A percentile compares a stretch with the other conserved stretches of the same genome.
Evolutionary conservation across 1,140 invertebrate genomes (phyloP).

Genomic region (Drosophila takahashii): DNA sequence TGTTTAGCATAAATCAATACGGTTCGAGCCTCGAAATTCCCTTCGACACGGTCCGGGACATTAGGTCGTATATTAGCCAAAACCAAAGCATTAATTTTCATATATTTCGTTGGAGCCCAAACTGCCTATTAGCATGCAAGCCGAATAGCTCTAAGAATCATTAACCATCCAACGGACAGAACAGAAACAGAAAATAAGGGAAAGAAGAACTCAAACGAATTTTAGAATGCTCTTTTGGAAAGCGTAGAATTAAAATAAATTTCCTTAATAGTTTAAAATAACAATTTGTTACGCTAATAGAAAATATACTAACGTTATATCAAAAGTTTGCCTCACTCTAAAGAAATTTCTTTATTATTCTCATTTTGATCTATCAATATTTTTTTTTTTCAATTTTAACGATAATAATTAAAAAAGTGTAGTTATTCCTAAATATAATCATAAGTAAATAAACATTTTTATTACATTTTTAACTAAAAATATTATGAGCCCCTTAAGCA

Average conservation of each 20-base stretch:
- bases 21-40: constrained; percentile 1
- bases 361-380: too few species aligned
- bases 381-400: too few species aligned
- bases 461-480: too few species aligned
- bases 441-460: too few species aligned
- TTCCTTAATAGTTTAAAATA: background rate
- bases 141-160: constrained; percentile 32
- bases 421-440: too few species aligned
- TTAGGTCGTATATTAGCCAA: constrained; percentile 41
- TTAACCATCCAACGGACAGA: constrained; percentile 28
- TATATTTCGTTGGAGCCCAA: constrained; percentile 26
- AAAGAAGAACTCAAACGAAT: background rate
- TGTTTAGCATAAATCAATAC: constrained; percentile 51
- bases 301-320: too few species aligned
- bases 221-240: background rate
- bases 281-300: background rate
- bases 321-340: too few species aligned
- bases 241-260: constrained; percentile 1
- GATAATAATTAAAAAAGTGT: too few species aligned
- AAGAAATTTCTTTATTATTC: too few species aligned
- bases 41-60: constrained; percentile 1
- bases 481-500: background rate
- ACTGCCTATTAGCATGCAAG: constrained; percentile 64
- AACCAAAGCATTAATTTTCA: constrained; percentile 53
- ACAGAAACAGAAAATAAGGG: constrained; percentile 1